Percentiles rank a stretch among this genome's conserved stretches.
phyloP scores from a whole-genome alignment of 2,113 vertebrate genomes.

The Entelurus aequoreus region DNA sequence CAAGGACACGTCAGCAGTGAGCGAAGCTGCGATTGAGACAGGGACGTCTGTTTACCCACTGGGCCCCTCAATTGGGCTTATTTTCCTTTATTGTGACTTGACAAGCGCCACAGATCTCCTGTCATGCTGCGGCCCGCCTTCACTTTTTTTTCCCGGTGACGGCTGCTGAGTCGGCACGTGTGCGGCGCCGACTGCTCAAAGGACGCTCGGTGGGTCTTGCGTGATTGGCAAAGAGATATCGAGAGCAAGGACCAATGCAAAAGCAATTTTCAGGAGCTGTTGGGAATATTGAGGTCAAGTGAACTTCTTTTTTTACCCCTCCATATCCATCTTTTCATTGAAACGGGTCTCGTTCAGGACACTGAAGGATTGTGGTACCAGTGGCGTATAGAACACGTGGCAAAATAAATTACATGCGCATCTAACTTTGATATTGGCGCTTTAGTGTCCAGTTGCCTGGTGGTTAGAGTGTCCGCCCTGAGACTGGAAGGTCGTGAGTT shows the following conservation, averaged over 20 bases:
- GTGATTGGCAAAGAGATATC: constrained; percentile 61
- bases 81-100: constrained; percentile 42
- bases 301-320: constrained; percentile 31
- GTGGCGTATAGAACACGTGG: constrained; percentile 6
- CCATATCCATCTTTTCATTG: constrained; percentile 48
- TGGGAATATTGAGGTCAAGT: constrained; percentile 57
- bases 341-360: constrained; percentile 44
- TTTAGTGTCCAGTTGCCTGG: no score
- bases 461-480: no score
- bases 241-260: constrained; percentile 52
- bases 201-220: constrained; percentile 41
- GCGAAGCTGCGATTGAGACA: constrained; percentile 10
- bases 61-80: constrained; percentile 37
- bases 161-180: constrained; percentile 62
- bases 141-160: constrained; percentile 45
- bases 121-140: constrained; percentile 39
- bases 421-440: no score
- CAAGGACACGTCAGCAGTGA: constrained; percentile 24
- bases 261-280: constrained; percentile 57
- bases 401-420: constrained; percentile 13
- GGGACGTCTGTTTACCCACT: constrained; percentile 26
- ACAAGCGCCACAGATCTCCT: constrained; percentile 51
- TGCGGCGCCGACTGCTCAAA: constrained; percentile 52
- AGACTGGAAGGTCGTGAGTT: no score
- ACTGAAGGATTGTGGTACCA: constrained; percentile 18